A percentile compares a stretch with the other conserved stretches of the same genome.
Evolutionary conservation across 2,113 vertebrate genomes (phyloP).

Genomic region (Piliocolobus tephrosceles): DNA sequence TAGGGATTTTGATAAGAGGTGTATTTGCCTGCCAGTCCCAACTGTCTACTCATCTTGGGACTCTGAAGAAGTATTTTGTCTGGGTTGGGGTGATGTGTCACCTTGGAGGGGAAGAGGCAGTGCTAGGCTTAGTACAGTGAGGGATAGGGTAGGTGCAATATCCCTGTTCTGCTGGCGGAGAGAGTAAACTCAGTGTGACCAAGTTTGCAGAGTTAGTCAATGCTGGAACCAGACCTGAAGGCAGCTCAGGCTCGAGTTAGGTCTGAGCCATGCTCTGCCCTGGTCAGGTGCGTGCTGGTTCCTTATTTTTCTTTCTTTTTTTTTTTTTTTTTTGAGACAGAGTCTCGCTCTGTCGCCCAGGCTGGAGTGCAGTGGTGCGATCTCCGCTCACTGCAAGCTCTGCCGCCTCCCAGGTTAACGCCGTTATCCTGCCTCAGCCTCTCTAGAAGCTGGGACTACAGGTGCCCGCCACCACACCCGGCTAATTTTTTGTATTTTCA

Average conservation of each 20-base stretch:
- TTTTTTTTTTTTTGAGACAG: no score
- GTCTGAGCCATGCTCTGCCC: background rate
- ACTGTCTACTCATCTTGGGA: background rate
- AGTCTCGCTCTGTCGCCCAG: no score
- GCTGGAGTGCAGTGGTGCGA: no score
- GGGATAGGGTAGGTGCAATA: no score
- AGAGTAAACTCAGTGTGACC: background rate
- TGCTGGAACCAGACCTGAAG: no score
- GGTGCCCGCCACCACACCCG: fast-evolving
- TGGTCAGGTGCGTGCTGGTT: background rate
- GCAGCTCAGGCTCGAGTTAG: background rate
- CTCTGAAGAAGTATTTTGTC: background rate
- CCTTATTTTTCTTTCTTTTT: no score
- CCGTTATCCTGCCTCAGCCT: no score
- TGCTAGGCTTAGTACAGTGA: background rate
- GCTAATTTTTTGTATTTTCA: no score
- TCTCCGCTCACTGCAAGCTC: no score
- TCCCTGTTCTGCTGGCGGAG: background rate
- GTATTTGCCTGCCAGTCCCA: background rate
- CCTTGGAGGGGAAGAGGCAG: no score
- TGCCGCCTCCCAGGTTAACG: no score
- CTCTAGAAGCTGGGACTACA: no score
- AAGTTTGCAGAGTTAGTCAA: background rate
- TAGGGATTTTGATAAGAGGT: background rate
- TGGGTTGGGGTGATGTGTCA: background rate